phyloP scores from a whole-genome alignment of 2,888 invertebrate species.

The Lasioglossum calceatum region DNA sequence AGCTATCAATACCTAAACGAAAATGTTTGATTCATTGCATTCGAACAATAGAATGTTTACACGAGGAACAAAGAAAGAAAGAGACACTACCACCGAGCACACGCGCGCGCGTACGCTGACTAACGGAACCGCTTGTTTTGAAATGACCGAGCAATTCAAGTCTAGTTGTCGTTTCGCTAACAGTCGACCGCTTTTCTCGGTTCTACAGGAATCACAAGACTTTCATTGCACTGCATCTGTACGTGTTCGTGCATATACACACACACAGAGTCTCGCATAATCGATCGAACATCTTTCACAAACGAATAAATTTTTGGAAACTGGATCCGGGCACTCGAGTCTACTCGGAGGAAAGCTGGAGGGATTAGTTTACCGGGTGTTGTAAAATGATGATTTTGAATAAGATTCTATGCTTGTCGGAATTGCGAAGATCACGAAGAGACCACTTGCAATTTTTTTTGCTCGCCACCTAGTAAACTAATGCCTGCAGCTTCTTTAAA shows the following conservation, averaged over 20 bases:
- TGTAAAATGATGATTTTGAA: not conserved
- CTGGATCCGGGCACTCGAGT: not conserved
- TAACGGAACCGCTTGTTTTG: slow-evolving; percentile 41
- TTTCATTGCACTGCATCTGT: slow-evolving; percentile 8
- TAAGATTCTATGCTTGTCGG: not conserved
- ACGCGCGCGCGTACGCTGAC: slow-evolving; percentile 20
- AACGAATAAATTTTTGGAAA: not conserved
- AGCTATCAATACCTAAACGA: slow-evolving; percentile 60
- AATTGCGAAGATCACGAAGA: not conserved
- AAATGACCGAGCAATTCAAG: slow-evolving; percentile 55
- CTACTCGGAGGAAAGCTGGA: not conserved
- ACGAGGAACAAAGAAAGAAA: not conserved
- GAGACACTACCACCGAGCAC: not conserved
- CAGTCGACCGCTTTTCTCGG: not conserved
- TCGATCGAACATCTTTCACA: not conserved
- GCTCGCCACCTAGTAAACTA: not conserved
- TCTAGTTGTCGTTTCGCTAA: slow-evolving; percentile 47
- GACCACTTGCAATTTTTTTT: not conserved
- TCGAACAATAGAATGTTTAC: slow-evolving; percentile 2
- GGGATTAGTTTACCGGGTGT: not conserved
- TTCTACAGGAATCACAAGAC: not conserved
- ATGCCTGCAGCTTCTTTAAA: not conserved
- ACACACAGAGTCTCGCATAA: not conserved
- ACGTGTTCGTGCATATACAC: not conserved
- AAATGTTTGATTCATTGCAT: slow-evolving; percentile 58